These are phyloP conservation scores for Cryptoleucopteryx plumbea DNA, from an alignment of 2,113 vertebrate species.

Conservation along the genomic window DNA sequence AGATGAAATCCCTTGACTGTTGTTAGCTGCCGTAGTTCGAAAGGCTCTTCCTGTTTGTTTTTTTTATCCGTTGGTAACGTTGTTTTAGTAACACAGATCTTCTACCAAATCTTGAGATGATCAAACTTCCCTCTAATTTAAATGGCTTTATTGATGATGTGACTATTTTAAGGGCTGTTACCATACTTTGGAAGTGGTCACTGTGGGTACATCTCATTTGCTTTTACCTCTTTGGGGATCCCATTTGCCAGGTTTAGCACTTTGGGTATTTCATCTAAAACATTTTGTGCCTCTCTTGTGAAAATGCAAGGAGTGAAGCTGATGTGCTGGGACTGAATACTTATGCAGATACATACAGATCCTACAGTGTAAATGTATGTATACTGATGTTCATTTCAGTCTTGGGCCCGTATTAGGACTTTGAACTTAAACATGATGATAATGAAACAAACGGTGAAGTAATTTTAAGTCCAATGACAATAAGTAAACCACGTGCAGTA, in stretches of 20 bases:
- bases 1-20: neutral
- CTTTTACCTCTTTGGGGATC: neutral
- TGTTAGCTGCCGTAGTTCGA: neutral
- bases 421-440: neutral
- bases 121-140: neutral
- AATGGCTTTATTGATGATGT: neutral
- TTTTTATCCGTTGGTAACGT: neutral
- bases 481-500: neutral
- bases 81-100: neutral
- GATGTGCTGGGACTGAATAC: neutral
- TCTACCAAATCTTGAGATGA: neutral
- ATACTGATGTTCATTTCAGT: neutral
- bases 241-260: neutral
- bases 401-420: neutral
- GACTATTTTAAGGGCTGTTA: neutral
- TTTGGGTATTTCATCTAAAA: neutral
- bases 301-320: neutral
- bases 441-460: neutral
- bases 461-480: neutral
- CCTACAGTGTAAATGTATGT: neutral
- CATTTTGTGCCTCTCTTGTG: neutral
- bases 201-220: neutral
- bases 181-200: neutral
- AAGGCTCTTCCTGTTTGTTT: neutral
- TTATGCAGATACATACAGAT: rapidly evolving